Base-by-base conservation (phyloP, 2,888 invertebrate genomes). In the Cheilosia scutellata region DNA sequence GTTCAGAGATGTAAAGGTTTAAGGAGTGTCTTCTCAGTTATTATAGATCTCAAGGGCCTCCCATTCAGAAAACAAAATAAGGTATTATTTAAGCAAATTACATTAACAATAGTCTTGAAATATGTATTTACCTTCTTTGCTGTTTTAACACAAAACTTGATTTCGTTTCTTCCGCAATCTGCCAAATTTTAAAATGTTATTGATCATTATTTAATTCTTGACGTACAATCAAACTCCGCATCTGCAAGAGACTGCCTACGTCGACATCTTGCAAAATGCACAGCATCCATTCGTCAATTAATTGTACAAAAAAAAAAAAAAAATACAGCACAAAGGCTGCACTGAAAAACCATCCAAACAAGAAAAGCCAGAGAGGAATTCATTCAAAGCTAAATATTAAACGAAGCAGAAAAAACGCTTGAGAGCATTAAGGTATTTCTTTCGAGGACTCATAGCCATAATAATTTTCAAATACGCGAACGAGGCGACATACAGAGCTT, bases 401-500 rank as follows among this genome's bases (percentile, higher is more conserved):
- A 65, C 72, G 79, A 72, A 53, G 65, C 72, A 66, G 65, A 72
- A 72, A 77, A 65, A 40, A 53, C 33, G 58, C 72, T 51, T 58
- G 44, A 16, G 9, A 60, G 68, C 58, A 51, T 58, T 76, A 40
- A 65, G 65, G 65, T 65, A 72, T 72, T 79, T 66, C 65, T 63
- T 66, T 79, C 65, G 42, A 58, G 51, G 33, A 58, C 44, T 53
- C 16, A 13, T 58, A 72, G 58, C 49, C 65, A 29, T 57, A 71
- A 47, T 63, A 70, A 63, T 78, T 78, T 63, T 57, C 70, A 78
- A 78, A 77, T 37, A 70, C 55, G 70, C 70, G 27, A 63, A 58
- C 47, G 66, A 40, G 20, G 49, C 71, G 72, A 65, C 57, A 72
- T 27, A 72, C 25, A 47, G 9, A 47, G 72, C 57, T 72, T 72